These are phyloP conservation scores for Platycnemis pennipes DNA, from an alignment of 2,888 invertebrate genomes.

Conservation along the genomic window DNA sequence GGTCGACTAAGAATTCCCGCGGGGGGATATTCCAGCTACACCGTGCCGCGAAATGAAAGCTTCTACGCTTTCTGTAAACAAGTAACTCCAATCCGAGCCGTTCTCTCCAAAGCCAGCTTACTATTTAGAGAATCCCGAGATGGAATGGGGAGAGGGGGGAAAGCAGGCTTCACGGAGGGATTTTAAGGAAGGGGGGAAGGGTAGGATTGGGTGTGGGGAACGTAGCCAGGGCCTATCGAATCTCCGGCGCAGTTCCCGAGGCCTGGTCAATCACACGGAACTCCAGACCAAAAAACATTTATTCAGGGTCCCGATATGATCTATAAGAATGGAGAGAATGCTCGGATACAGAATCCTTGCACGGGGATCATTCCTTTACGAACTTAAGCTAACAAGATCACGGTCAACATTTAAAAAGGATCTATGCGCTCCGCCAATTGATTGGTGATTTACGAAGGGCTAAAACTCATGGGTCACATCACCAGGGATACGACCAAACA, in stretches of 20 bases:
- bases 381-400: not conserved
- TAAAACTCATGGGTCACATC: not conserved
- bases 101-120: constrained; percentile 53
- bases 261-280: constrained; percentile 57
- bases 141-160: not conserved
- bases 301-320: constrained; percentile 39
- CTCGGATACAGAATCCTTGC: not conserved
- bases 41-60: not conserved
- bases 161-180: not conserved
- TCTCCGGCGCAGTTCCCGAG: constrained; percentile 59
- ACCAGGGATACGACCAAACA: too few relatives aligned
- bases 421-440: not conserved
- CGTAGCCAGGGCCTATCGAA: constrained; percentile 48
- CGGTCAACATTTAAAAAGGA: not conserved
- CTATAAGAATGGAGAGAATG: not conserved
- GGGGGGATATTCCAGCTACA: not conserved
- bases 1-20: not conserved
- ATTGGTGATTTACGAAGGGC: not conserved
- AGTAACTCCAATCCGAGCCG: constrained; percentile 38
- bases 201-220: not conserved
- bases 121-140: constrained; percentile 52
- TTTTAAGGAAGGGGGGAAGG: not conserved
- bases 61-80: constrained; percentile 57
- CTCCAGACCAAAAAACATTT: constrained; percentile 48
- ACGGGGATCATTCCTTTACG: not conserved